These are phyloP conservation scores for Danaus chrysippus DNA, from an alignment of 2,888 invertebrate species.

Conservation along the genomic window DNA sequence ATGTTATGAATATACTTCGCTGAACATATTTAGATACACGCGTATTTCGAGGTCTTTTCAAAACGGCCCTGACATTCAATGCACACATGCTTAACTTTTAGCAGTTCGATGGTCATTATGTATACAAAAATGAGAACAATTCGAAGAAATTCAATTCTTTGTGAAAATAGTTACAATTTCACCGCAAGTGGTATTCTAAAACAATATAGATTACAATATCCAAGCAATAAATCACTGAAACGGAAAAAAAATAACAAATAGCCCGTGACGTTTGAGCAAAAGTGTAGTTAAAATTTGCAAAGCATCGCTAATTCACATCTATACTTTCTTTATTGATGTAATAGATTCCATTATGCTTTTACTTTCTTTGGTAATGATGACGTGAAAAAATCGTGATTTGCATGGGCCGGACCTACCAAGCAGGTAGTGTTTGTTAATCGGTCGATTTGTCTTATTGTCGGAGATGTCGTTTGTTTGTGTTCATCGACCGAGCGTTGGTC, in stretches of 20 bases:
- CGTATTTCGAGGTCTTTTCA: constrained; percentile 59
- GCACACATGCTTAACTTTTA: constrained; percentile 10
- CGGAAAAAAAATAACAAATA: constrained; percentile 68
- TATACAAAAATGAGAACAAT: constrained; percentile 2
- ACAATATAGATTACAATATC: constrained; percentile 56
- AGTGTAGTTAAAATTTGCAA: constrained; percentile 60
- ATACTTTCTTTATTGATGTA: constrained; percentile 70
- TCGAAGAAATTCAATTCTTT: constrained; percentile 13
- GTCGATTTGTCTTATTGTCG: constrained; percentile 76
- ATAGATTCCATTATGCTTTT: constrained; percentile 63
- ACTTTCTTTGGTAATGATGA: constrained; percentile 64
- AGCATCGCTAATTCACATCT: constrained; percentile 40
- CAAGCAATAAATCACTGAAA: constrained; percentile 64
- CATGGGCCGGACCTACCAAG: constrained; percentile 65
- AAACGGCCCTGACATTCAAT: constrained; percentile 14
- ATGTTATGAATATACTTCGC: constrained; percentile 69
- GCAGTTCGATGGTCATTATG: background rate
- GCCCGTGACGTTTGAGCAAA: constrained; percentile 51
- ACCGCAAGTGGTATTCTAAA: constrained; percentile 69
- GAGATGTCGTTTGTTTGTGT: constrained; percentile 73
- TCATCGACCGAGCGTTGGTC: constrained; percentile 69
- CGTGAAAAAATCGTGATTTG: constrained; percentile 57
- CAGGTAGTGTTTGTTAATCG: constrained; percentile 76
- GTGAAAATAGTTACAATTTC: constrained; percentile 53
- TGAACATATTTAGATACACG: constrained; percentile 54